These are phyloP conservation scores for Laticauda colubrina DNA, from an alignment of 2,113 vertebrate species.

Conservation along the genomic window DNA sequence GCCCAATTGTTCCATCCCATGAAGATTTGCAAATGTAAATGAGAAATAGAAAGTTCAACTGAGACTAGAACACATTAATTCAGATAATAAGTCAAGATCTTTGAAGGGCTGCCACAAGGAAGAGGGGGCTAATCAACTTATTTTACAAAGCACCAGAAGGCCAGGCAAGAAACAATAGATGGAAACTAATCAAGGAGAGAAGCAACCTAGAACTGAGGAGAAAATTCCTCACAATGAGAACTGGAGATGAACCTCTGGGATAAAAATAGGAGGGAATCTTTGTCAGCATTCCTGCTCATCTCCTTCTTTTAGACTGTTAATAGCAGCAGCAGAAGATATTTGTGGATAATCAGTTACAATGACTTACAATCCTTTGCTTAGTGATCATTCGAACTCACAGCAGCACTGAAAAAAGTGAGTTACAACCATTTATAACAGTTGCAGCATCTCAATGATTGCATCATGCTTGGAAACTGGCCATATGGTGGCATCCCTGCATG, in stretches of 20 bases:
- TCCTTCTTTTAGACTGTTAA: slow-evolving; percentile 20
- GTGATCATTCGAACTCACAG: not conserved
- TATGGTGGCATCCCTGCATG: rapidly evolving
- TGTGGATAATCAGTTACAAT: slow-evolving; percentile 46
- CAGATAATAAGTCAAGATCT: not conserved
- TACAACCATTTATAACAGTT: not conserved
- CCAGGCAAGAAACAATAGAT: not conserved
- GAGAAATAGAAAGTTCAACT: slow-evolving; percentile 44
- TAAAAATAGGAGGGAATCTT: slow-evolving; percentile 7
- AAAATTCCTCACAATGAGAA: not conserved
- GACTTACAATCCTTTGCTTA: not conserved
- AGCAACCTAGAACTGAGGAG: not conserved
- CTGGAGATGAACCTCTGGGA: slow-evolving; percentile 12
- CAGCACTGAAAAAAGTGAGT: not conserved
- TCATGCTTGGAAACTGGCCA: not conserved
- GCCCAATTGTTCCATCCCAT: slow-evolving; percentile 44
- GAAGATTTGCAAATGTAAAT: slow-evolving; percentile 53
- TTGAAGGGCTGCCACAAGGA: not conserved
- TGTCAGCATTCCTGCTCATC: slow-evolving; percentile 31
- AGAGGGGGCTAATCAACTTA: not conserved
- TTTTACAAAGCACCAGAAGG: not conserved
- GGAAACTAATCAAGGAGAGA: not conserved
- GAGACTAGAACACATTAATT: slow-evolving; percentile 14
- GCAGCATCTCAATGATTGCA: not conserved
- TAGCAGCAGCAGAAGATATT: slow-evolving; percentile 42